Evolutionary conservation across 2,888 invertebrate genomes (phyloP).

Genomic region (Danaus chrysippus): DNA sequence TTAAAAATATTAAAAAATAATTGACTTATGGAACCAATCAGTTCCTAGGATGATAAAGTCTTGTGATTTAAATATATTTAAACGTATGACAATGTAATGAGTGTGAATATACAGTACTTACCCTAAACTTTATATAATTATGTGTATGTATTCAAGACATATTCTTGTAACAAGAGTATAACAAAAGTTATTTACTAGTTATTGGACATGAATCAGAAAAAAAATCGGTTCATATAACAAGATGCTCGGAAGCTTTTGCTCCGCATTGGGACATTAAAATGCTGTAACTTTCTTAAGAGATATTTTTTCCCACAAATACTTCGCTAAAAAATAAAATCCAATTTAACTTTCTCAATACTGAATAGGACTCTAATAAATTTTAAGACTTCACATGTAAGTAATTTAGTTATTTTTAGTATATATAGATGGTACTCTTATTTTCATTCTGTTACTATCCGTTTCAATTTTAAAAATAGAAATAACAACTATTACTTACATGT

Average conservation of each 20-base stretch:
- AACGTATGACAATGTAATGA: too few species aligned
- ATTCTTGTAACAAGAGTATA: not conserved
- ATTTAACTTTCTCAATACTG: constrained; percentile 23
- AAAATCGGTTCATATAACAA: not conserved
- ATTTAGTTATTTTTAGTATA: constrained; percentile 14
- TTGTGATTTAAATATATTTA: too few species aligned
- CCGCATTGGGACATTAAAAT: constrained; percentile 6
- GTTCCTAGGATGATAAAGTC: too few species aligned
- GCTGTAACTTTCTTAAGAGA: constrained; percentile 7
- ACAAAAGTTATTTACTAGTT: not conserved
- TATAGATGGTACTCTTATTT: not conserved
- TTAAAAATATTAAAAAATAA: too few species aligned
- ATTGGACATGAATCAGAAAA: not conserved
- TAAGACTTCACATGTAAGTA: constrained; percentile 8
- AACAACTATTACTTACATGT: too few species aligned
- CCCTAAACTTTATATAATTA: too few species aligned
- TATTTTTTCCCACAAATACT: constrained; percentile 8
- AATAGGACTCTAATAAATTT: constrained; percentile 2
- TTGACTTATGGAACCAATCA: too few species aligned
- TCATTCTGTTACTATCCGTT: not conserved
- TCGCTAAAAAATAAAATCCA: constrained; percentile 16
- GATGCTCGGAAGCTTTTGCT: constrained; percentile 1
- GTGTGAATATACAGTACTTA: too few species aligned
- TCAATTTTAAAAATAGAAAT: too few species aligned
- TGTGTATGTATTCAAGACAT: too few species aligned